Conservation (phyloP, 1,140 invertebrate genomes). For the Lordiphosa clarofinis region DNA sequence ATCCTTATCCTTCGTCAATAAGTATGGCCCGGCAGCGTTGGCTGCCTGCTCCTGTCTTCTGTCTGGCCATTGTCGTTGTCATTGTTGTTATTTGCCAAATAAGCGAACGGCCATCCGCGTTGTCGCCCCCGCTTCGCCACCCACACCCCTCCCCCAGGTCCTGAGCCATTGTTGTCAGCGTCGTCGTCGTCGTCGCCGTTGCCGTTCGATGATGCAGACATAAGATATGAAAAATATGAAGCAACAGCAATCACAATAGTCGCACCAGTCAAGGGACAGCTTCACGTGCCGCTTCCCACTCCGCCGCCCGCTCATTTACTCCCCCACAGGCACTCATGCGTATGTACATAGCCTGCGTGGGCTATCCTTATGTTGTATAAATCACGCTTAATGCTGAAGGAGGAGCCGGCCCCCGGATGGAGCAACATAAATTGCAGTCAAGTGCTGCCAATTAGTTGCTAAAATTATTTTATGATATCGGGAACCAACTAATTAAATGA, state of each 20-base stretch:
- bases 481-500: slow-evolving; percentile 61
- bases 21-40: slow-evolving; percentile 23
- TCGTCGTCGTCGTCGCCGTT: slow-evolving; percentile 15
- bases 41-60: slow-evolving; percentile 3
- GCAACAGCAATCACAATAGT: slow-evolving; percentile 71
- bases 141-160: neutral
- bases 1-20: slow-evolving; percentile 47
- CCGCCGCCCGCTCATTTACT: neutral
- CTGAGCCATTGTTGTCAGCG: slow-evolving; percentile 50
- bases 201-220: slow-evolving; percentile 67
- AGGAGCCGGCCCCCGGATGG: neutral
- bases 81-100: slow-evolving; percentile 74
- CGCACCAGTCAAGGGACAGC: slow-evolving; percentile 46
- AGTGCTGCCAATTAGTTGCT: slow-evolving; percentile 74
- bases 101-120: slow-evolving; percentile 51
- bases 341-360: slow-evolving; percentile 41
- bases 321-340: slow-evolving; percentile 45
- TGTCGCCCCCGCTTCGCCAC: slow-evolving; percentile 2
- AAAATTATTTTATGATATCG: slow-evolving; percentile 73
- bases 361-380: slow-evolving; percentile 45
- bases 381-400: slow-evolving; percentile 61
- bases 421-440: slow-evolving; percentile 68
- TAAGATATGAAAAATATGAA: slow-evolving; percentile 76
- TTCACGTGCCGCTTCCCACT: neutral
- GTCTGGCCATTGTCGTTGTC: slow-evolving; percentile 50